Percentiles rank a stretch among this genome's conserved stretches.
Conservation (phyloP, 2,113 vertebrate genomes). For the Neomonachus schauinslandi region DNA sequence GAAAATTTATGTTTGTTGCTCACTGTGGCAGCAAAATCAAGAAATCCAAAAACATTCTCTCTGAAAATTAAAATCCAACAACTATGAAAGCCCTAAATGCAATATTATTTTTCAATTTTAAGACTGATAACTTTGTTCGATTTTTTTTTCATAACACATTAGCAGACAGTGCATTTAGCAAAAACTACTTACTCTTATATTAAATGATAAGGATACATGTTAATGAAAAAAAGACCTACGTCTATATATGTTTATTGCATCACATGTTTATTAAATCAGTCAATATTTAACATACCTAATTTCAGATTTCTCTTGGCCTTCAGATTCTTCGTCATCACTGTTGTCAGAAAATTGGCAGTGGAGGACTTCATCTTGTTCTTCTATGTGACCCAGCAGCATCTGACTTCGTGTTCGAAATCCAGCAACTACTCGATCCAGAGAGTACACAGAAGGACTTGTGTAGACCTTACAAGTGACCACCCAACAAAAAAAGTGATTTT, state of each 20-base stretch:
- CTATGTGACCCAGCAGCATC: slow-evolving; percentile 89
- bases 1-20: slow-evolving; percentile 34
- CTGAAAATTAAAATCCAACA: slow-evolving; percentile 41
- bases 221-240: slow-evolving; percentile 73
- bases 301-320: slow-evolving; percentile 77
- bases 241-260: background rate
- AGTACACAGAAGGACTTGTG: slow-evolving; percentile 86
- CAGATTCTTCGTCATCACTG: slow-evolving; percentile 83
- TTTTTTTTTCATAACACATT: slow-evolving; percentile 29
- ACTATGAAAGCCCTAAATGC: background rate
- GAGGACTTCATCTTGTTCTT: slow-evolving; percentile 92
- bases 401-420: slow-evolving; percentile 90
- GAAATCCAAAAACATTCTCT: slow-evolving; percentile 8
- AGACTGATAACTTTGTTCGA: slow-evolving; percentile 9
- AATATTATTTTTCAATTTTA: slow-evolving; percentile 53
- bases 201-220: background rate
- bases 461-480: slow-evolving; percentile 86
- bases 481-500: slow-evolving; percentile 63
- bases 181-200: background rate
- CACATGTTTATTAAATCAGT: slow-evolving; percentile 26
- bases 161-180: background rate
- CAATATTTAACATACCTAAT: slow-evolving; percentile 81
- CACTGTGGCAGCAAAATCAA: background rate
- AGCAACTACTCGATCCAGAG: slow-evolving; percentile 90
- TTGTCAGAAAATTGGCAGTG: slow-evolving; percentile 86